A percentile compares a stretch with the other conserved stretches of the same genome.
phyloP scores from a whole-genome alignment of 1,140 invertebrate species.

The Drosophila repleta region DNA sequence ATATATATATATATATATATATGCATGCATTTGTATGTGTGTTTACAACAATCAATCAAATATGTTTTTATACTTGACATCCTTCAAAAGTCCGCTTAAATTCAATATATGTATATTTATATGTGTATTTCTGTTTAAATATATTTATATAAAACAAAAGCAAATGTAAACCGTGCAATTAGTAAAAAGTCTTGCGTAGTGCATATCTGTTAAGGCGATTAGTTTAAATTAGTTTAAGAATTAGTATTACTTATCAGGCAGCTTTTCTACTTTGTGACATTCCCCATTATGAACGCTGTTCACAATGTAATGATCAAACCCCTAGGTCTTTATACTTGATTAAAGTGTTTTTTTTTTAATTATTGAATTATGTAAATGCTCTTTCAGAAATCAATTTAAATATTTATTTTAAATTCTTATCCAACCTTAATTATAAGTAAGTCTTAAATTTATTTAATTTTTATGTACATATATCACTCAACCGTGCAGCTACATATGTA shows the following conservation, averaged over 20 bases:
- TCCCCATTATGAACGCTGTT: conserved; percentile 8
- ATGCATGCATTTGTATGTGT: conserved; percentile 31
- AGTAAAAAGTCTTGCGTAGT: conserved; percentile 74
- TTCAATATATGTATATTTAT: conserved; percentile 39
- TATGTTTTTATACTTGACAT: conserved; percentile 54
- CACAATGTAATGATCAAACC: conserved; percentile 6
- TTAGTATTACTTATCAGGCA: conserved; percentile 19
- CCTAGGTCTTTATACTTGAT: conserved; percentile 15
- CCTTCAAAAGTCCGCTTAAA: conserved; percentile 38
- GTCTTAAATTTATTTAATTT: conserved; percentile 25
- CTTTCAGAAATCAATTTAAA: neutral
- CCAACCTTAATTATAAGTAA: neutral
- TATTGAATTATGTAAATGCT: neutral
- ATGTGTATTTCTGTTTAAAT: neutral
- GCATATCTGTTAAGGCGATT: conserved; percentile 58
- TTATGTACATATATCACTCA: conserved; percentile 68
- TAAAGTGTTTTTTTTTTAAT: conserved; percentile 9
- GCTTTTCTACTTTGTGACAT: conserved; percentile 11
- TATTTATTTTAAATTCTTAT: neutral
- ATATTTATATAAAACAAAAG: conserved; percentile 16
- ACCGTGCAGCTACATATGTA: conserved; percentile 29
- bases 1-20: conserved; percentile 10
- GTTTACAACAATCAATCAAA: conserved; percentile 69
- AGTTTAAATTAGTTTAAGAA: conserved; percentile 46
- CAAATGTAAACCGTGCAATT: conserved; percentile 69